Evolutionary conservation across 2,888 invertebrate species (phyloP).

Genomic region (Ditula angustiorana): DNA sequence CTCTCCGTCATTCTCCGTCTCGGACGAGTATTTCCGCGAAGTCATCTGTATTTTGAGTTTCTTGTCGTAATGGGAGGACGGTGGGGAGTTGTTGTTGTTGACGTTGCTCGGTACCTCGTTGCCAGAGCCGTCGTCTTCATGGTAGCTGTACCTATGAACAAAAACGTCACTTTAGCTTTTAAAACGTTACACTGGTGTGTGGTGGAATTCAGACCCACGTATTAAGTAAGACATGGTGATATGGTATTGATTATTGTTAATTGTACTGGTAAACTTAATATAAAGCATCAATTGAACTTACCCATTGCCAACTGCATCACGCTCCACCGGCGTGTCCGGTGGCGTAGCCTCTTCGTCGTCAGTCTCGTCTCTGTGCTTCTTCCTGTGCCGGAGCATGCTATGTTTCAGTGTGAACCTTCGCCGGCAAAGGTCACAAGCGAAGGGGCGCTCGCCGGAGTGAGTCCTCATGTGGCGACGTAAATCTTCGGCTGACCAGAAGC

Average conservation of each 20-base stretch:
- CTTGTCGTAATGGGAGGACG: constrained; percentile 83
- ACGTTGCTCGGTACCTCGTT: constrained; percentile 79
- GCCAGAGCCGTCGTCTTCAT: constrained; percentile 78
- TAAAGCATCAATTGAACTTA: constrained; percentile 50
- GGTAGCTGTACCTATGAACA: constrained; percentile 70
- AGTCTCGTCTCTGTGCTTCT: constrained; percentile 90
- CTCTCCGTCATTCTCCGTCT: constrained; percentile 82
- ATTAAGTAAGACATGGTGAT: too few species aligned
- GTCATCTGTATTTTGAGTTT: constrained; percentile 80
- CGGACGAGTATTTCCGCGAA: constrained; percentile 79
- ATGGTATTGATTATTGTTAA: too few species aligned
- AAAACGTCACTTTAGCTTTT: constrained; percentile 28
- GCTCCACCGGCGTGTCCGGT: constrained; percentile 75
- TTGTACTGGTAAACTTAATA: background rate
- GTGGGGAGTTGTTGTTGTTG: constrained; percentile 85
- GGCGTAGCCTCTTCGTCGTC: constrained; percentile 83
- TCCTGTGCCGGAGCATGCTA: constrained; percentile 96
- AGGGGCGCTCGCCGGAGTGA: constrained; percentile 96
- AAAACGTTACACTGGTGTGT: background rate
- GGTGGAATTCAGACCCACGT: too few species aligned
- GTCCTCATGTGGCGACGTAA: constrained; percentile 97
- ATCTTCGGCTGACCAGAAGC: constrained; percentile 98
- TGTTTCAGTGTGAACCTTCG: constrained; percentile 96
- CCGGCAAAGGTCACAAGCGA: constrained; percentile 95
- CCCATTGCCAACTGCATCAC: constrained; percentile 71